These are phyloP conservation scores for Phragmatobia fuliginosa DNA, from an alignment of 2,888 invertebrate genomes.

Conservation along the genomic window DNA sequence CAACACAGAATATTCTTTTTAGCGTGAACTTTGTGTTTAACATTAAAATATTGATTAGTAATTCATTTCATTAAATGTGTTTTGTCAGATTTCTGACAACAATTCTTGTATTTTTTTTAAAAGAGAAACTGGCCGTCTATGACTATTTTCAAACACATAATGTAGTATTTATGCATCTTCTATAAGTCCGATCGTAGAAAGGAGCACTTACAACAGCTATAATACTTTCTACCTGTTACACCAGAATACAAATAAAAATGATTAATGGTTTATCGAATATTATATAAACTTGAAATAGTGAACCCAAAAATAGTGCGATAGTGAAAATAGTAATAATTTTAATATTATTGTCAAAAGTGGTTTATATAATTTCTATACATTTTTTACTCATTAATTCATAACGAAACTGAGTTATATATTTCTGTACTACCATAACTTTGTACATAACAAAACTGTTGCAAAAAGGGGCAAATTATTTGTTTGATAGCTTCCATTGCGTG, in stretches of 20 bases:
- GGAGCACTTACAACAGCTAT: slow-evolving; percentile 9
- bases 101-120: neutral
- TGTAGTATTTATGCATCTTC: too few relatives aligned
- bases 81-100: neutral
- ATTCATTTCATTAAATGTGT: neutral
- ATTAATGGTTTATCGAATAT: neutral
- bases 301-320: neutral
- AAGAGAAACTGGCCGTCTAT: neutral
- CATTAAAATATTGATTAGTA: too few relatives aligned
- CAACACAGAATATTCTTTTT: neutral
- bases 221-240: slow-evolving; percentile 20
- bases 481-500: too few relatives aligned
- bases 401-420: too few relatives aligned
- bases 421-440: too few relatives aligned
- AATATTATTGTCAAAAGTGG: neutral
- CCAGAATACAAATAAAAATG: neutral
- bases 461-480: too few relatives aligned
- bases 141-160: neutral
- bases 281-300: neutral
- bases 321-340: neutral
- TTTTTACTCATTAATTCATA: too few relatives aligned
- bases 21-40: neutral
- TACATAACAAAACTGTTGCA: too few relatives aligned
- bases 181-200: too few relatives aligned
- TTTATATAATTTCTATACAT: too few relatives aligned